Evolutionary conservation across 2,797 vertebrate genomes (phyloP), one percentile per base, ranked within the genome.

Genomic region (Graptemys geographica): DNA sequence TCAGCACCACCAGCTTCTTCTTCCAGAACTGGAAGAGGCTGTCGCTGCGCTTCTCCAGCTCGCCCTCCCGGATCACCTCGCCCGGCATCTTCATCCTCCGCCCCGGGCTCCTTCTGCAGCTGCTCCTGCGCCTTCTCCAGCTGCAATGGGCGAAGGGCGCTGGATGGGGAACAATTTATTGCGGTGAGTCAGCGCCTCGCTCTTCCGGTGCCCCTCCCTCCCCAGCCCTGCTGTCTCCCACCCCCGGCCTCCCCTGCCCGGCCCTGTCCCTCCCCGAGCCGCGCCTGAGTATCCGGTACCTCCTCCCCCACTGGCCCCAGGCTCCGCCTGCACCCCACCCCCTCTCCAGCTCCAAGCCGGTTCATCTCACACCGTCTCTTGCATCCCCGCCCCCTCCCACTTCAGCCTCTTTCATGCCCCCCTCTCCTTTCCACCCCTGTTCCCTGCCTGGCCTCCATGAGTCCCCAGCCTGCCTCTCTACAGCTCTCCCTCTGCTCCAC

Each of bases 21-120:
- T 99, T 99, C 99, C 99, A 99, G 72, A 99, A 98, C 98, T 99
- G 99, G 93, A 99, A 98, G 52, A 99, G 98, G 98, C 98, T 99
- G 98, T 99, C 99, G 97, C 99, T 99, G 92, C 99, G 98, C 98
- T 99, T 99, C 98, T 99, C 99, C 98, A 99, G 98, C 98, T 99
- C 99, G 93, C 99, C 99, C 97, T 99, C 99, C 92, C 99, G 99
- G 89, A 99, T 98, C 94, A 99, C 98, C 93, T 99, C 98, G 94
- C 98, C 97, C 18, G 99, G 98, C 98, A 98, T 98, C 98, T 95
- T 98, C 98, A 98, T 98, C 59, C 47, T n/a, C 53, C 37, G 9
- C 6, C 0, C 5, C 16, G 19, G 25, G 15, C 53, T 31, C 33
- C 55, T 57, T 4, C 6, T 1, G 44, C 53, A 3, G 33, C 84